Base-by-base conservation (phyloP, 1,140 invertebrate species). In the Eurosta solidaginis region DNA sequence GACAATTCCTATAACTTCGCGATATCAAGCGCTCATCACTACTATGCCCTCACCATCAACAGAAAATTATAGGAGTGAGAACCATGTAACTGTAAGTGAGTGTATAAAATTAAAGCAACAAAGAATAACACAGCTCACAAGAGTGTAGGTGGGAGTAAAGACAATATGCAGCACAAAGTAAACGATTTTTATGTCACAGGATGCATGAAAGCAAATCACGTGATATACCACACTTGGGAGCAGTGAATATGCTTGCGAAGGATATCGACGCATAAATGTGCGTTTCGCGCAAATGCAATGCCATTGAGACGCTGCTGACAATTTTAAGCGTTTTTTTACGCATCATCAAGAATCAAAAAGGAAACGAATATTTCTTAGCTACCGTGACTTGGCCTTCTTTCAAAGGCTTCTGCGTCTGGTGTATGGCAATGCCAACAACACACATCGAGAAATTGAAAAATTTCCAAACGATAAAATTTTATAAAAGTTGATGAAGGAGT, bases 381-480 rank as follows among this genome's bases (percentile, higher is more conserved):
- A 12, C 7, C 27, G 12, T n/a, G n/a, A n/a, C n/a, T n/a, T n/a
- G n/a, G n/a, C n/a, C n/a, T n/a, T n/a, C n/a, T n/a, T n/a, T n/a
- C n/a, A n/a, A n/a, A n/a, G n/a, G n/a, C n/a, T n/a, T n/a, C n/a
- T n/a, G n/a, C n/a, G n/a, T n/a, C n/a, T n/a, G n/a, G n/a, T n/a
- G n/a, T n/a, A n/a, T n/a, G n/a, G n/a, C n/a, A n/a, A n/a, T n/a
- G n/a, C n/a, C n/a, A n/a, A n/a, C n/a, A n/a, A n/a, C n/a, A 54
- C 6, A 42, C 68, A 36, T 78, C 74, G 27, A 63, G 49, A 78
- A 78, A 78, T 78, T 78, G 77, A 78, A 78, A 78, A 78, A 78
- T 78, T 78, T 78, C 77, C 77, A 78, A 78, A 78, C 77, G 77
- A 78, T 78, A 78, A 78, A 78, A 78, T 78, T 78, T 74, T 78